Evolutionary conservation across 2,113 vertebrate species (phyloP), one percentile per base, ranked within the genome.

Genomic region (Oreochromis niloticus): DNA sequence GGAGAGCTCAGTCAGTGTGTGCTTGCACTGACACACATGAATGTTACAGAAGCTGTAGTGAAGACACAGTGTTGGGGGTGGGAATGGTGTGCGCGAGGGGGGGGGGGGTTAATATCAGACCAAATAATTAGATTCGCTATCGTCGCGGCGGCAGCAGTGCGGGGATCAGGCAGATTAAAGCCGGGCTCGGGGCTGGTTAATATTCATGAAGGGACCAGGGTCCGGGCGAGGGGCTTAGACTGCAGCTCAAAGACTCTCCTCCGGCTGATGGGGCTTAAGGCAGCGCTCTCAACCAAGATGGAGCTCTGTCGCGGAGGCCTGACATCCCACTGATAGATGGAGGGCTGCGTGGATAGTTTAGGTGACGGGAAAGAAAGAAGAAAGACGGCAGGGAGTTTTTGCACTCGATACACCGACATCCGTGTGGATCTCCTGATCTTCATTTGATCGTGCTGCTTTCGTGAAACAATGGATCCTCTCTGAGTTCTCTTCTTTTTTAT

Each of bases 101-200:
- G 3, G 48, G 57, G 36, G 75, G 82, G 95, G 94, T 95, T 97
- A 98, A 98, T 99, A 98, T 98, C 97, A 98, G 98, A 97, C 97
- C 93, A 97, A 97, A 98, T 99, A 99, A 99, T 99, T 98, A 98
- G 98, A 99, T 99, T 98, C 96, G 96, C 97, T 99, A 98, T 99
- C 98, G 95, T 97, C 96, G 96, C 96, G 81, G 93, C 97, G 71
- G 97, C 97, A 97, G 97, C 98, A 97, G 97, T 96, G 97, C n/a
- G 90, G 96, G 98, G 97, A 98, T 97, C 98, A 97, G 97, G 97
- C 97, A 98, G 97, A 99, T 98, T 98, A 98, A 98, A 98, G 94
- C 88, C 81, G 55, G 91, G 94, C 91, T 91, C 50, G 55, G 87
- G 82, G 63, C 95, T 97, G 96, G 96, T 99, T 98, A 98, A 98